These are phyloP conservation scores for Coregonus suidteri DNA, from an alignment of 2,797 vertebrate species.

Conservation along the genomic window DNA sequence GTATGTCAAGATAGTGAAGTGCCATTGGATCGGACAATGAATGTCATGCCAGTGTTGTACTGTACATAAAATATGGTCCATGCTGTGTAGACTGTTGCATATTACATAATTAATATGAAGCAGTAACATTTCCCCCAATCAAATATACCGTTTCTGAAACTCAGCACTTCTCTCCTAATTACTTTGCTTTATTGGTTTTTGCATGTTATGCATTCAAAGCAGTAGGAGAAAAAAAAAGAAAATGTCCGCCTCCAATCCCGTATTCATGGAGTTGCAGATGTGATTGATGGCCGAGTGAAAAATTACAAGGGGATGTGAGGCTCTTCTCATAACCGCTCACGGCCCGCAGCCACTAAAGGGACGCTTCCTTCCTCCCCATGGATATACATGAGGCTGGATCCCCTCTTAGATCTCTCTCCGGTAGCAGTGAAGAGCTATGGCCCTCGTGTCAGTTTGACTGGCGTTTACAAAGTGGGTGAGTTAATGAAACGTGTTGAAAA, in stretches of 20 bases:
- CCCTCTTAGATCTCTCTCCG: slow-evolving; percentile 35
- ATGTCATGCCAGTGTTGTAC: not conserved
- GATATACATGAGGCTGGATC: slow-evolving; percentile 37
- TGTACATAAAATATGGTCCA: slow-evolving; percentile 1
- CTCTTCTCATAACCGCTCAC: slow-evolving; percentile 6
- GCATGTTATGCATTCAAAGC: not conserved
- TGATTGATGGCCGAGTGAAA: slow-evolving; percentile 55
- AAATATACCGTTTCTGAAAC: not conserved
- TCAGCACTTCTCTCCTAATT: not conserved
- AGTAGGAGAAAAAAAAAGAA: not conserved
- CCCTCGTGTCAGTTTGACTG: slow-evolving; percentile 58
- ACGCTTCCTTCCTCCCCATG: slow-evolving; percentile 5
- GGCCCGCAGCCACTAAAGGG: slow-evolving; percentile 8
- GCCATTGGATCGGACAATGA: not conserved
- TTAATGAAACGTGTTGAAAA: slow-evolving; percentile 66
- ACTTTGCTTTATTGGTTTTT: not conserved
- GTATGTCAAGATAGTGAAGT: not conserved
- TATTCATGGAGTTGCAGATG: slow-evolving; percentile 20
- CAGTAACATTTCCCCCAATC: no score
- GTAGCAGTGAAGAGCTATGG: slow-evolving; percentile 18
- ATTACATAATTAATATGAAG: not conserved
- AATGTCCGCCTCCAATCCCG: not conserved
- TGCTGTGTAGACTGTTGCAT: not conserved
- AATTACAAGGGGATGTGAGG: slow-evolving; percentile 34
- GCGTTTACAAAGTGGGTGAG: slow-evolving; percentile 49